phyloP scores from a whole-genome alignment of 1,140 invertebrate species.

The Drosophila ohnishii region DNA sequence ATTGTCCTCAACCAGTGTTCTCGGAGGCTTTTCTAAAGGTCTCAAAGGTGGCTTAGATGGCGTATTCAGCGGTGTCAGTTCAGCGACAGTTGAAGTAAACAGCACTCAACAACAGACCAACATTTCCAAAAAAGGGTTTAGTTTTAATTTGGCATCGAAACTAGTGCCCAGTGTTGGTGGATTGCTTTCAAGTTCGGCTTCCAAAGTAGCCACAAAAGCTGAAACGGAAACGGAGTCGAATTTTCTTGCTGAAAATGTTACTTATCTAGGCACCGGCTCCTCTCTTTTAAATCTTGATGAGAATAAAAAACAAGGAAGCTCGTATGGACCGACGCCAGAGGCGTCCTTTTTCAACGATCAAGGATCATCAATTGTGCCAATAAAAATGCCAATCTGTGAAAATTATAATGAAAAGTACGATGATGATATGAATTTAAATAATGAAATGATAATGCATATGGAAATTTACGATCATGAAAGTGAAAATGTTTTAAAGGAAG shows the following conservation, averaged over 20 bases:
- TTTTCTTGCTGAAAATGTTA: constrained; percentile 5
- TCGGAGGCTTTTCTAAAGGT: constrained; percentile 74
- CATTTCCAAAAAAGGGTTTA: constrained; percentile 58
- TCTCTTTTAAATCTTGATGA: constrained; percentile 1
- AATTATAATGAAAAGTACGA: constrained; percentile 29
- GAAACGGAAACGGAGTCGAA: not conserved
- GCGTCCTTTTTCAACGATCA: not conserved
- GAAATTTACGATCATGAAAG: constrained; percentile 17
- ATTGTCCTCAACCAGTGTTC: constrained; percentile 52
- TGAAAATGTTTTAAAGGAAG: constrained; percentile 48
- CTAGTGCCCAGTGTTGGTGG: constrained; percentile 69
- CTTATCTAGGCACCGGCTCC: not conserved
- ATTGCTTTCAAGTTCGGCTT: constrained; percentile 46
- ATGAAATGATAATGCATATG: constrained; percentile 6
- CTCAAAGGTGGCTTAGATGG: constrained; percentile 74
- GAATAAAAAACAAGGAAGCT: not conserved
- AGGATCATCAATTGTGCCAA: constrained; percentile 2
- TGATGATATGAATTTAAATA: constrained; percentile 22
- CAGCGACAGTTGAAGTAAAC: constrained; percentile 26
- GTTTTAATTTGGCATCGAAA: constrained; percentile 74
- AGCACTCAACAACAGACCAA: constrained; percentile 2
- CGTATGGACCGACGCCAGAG: not conserved
- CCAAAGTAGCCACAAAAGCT: constrained; percentile 3
- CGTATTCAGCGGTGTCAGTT: constrained; percentile 47
- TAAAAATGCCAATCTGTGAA: constrained; percentile 2